Evolutionary conservation across 2,888 invertebrate genomes (phyloP).

Genomic region (Ennomos erosarius): DNA sequence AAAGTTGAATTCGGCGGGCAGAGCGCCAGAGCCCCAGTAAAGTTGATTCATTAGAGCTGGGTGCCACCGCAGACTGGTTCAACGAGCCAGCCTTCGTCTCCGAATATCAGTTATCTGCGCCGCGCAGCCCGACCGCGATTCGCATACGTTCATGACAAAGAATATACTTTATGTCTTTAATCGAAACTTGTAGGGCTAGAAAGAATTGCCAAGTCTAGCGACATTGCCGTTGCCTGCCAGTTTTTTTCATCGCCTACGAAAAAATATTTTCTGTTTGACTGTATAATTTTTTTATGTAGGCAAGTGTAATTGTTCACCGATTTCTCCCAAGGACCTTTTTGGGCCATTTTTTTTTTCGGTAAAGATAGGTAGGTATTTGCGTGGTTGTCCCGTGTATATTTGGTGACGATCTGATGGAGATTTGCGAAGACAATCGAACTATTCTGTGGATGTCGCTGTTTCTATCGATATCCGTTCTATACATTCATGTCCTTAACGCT

Average conservation of each 20-base stretch:
- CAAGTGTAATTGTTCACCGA: no score
- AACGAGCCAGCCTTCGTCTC: slow-evolving; percentile 24
- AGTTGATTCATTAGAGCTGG: slow-evolving; percentile 78
- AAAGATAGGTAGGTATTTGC: no score
- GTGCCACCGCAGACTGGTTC: slow-evolving; percentile 52
- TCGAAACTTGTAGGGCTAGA: slow-evolving; percentile 17
- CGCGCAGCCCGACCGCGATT: slow-evolving; percentile 49
- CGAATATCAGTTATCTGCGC: slow-evolving; percentile 61
- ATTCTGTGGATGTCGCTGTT: no score
- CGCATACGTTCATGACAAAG: slow-evolving; percentile 55
- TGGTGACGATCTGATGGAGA: no score
- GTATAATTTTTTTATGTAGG: no score
- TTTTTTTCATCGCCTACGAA: not conserved
- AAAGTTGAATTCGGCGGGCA: slow-evolving; percentile 78
- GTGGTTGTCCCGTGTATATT: no score
- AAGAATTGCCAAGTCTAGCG: slow-evolving; percentile 6
- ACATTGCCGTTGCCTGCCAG: not conserved
- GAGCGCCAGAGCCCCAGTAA: slow-evolving; percentile 63
- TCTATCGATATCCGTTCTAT: no score
- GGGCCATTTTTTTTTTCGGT: no score
- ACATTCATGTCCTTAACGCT: no score
- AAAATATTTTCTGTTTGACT: no score
- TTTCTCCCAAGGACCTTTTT: no score
- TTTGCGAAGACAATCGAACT: no score
- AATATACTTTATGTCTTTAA: slow-evolving; percentile 47